Evolutionary conservation across 2,797 vertebrate genomes (phyloP).

Genomic region (Onychomys torridus): DNA sequence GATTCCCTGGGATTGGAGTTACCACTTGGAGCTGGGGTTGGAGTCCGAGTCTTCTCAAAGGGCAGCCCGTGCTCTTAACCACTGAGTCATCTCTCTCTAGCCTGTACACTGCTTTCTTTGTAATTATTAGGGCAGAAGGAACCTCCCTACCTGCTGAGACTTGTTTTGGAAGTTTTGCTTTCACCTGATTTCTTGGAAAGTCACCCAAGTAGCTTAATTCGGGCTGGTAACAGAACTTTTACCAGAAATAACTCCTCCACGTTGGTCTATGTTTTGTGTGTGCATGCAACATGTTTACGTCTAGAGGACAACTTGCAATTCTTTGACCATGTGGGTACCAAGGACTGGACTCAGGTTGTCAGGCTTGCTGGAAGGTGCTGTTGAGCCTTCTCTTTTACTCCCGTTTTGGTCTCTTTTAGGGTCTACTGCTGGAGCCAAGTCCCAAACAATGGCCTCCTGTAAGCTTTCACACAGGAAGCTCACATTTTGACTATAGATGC

Average conservation of each 20-base stretch:
- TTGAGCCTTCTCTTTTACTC: not conserved
- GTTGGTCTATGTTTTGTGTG: not conserved
- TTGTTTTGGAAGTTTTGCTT: not conserved
- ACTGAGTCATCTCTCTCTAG: not conserved
- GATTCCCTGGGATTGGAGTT: not conserved
- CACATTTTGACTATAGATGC: not conserved
- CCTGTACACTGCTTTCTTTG: not conserved
- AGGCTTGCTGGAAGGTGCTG: not conserved
- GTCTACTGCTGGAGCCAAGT: not conserved
- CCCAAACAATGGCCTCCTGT: not conserved
- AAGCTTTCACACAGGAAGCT: not conserved
- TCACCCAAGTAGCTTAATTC: conserved; percentile 4
- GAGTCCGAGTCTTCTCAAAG: too few species aligned
- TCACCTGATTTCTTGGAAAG: not conserved
- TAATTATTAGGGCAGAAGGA: not conserved
- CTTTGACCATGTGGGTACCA: too few species aligned
- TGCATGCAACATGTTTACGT: not conserved
- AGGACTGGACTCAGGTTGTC: not conserved
- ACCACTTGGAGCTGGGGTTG: not conserved
- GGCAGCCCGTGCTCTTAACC: not conserved
- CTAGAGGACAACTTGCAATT: not conserved
- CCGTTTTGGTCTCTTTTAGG: not conserved
- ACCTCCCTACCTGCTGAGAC: not conserved
- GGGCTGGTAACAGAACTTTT: conserved; percentile 7
- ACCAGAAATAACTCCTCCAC: not conserved